Evolutionary conservation across 2,888 invertebrate species (phyloP).

Genomic region (Syrista parreyssii): DNA sequence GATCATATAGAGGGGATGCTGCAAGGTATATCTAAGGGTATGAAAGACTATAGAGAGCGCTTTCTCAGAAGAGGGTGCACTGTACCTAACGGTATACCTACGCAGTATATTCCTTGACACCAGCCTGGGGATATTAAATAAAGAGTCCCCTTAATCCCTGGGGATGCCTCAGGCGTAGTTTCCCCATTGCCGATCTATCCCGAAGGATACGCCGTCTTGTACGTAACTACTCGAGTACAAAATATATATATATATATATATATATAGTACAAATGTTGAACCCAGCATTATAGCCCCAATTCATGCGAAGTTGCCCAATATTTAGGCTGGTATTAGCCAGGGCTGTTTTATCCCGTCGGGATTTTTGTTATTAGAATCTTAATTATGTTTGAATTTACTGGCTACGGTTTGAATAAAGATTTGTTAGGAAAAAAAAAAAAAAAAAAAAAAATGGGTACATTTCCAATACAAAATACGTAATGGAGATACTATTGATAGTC

Average conservation of each 20-base stretch:
- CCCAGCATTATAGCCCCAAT: constrained; percentile 49
- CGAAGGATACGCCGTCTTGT: constrained; percentile 33
- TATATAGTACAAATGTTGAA: constrained; percentile 15
- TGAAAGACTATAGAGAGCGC: background rate
- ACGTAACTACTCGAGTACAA: constrained; percentile 21
- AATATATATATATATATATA: background rate
- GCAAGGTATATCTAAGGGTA: background rate
- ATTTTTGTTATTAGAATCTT: constrained; percentile 38
- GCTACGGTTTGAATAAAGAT: background rate
- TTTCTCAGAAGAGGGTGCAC: background rate
- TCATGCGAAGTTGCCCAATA: constrained; percentile 55
- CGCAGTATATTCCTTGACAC: constrained; percentile 51
- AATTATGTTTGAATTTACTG: constrained; percentile 43
- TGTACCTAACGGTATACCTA: background rate
- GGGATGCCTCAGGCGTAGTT: constrained; percentile 45
- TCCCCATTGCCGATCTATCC: constrained; percentile 29
- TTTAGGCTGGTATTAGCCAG: constrained; percentile 43
- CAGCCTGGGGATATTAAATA: constrained; percentile 60
- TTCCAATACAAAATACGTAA: background rate
- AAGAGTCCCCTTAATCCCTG: constrained; percentile 51
- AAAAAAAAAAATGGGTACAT: too few species aligned
- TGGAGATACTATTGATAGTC: background rate
- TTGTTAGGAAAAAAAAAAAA: background rate
- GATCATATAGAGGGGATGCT: background rate
- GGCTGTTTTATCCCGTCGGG: constrained; percentile 7